Base-by-base conservation (phyloP, 64 coral and sea anemone species). In the Porites lutea region DNA sequence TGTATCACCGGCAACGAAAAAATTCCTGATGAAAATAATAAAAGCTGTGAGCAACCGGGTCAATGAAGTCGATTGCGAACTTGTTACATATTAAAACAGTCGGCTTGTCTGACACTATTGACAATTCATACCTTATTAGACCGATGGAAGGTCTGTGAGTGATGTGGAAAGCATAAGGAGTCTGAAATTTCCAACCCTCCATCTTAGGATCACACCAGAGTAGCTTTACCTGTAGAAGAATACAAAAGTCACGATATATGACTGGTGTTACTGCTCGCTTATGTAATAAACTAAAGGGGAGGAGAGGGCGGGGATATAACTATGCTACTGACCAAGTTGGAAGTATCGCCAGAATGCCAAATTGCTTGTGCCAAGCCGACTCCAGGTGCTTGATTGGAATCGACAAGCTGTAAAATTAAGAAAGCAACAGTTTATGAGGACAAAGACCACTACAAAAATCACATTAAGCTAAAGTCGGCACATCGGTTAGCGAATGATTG, bases 301-400 rank as follows among this genome's bases (percentile, higher is more conserved):
- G 0, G 27, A 37, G 27, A 1, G 27, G 27, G 27, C 27, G 27
- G 15, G 5, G 1, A 65, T 5, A 16, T 51, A 23, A 66, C 6
- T 37, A 10, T 37, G 8, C 49, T 50, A 20, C n/a, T 74, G 4
- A 94, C 92, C 92, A 89, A 59, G 47, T 94, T 84, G 21, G 13
- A 37, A 8, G 92, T 94, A 63, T 94, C 92, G 22, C 92, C 92
- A 65, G 92, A 94, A 83, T 94, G 92, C 94, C 94, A 95, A 58
- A 95, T 75, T 21, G 94, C 94, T 80, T 83, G 62, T 7, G 89
- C 89, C 54, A 95, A 79, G 51, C 72, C 6, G 20, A 2, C 8
- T 8, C 89, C 89, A 65, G 94, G 94, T 19, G 77, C 94, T 49
- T 77, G 64, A 16, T 47, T 71, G 10, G 94, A 95, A 52, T 95